Percentiles rank a stretch among this genome's conserved stretches.
These are phyloP conservation scores for Eristalis pertinax DNA, from an alignment of 2,888 invertebrate species.

Conservation along the genomic window DNA sequence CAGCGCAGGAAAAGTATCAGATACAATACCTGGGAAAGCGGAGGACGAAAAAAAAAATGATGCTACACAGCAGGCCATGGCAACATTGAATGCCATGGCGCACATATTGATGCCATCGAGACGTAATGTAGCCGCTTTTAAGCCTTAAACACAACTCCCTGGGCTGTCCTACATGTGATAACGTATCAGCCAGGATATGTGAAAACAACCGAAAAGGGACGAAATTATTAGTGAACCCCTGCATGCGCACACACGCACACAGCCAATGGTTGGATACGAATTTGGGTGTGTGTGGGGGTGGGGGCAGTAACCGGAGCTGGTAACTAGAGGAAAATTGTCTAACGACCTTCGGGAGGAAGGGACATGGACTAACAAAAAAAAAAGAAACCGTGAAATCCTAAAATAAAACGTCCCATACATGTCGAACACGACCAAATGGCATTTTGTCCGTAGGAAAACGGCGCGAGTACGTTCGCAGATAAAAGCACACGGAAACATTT, in stretches of 20 bases:
- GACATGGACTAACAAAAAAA: no score
- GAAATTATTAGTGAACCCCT: background rate
- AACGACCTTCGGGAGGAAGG: background rate
- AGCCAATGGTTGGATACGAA: background rate
- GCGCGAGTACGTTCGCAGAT: background rate
- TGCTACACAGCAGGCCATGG: background rate
- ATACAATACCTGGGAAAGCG: background rate
- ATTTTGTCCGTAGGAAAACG: constrained; percentile 6
- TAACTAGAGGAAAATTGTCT: background rate
- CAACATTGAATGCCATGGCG: no score
- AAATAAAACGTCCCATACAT: constrained; percentile 19
- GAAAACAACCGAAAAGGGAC: background rate
- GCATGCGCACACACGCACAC: background rate
- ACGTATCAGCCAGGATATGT: constrained; percentile 9
- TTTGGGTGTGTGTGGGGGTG: background rate
- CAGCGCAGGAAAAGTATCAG: background rate
- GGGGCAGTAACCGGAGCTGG: background rate
- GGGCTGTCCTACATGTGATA: constrained; percentile 5
- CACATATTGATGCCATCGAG: background rate
- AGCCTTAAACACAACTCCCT: constrained; percentile 18
- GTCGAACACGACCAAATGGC: constrained; percentile 30
- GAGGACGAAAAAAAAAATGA: background rate
- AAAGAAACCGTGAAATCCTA: background rate
- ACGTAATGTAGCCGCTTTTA: constrained; percentile 4
- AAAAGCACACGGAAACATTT: constrained; percentile 15